Percentiles rank a stretch among this genome's conserved stretches.
These are phyloP conservation scores for Phrynocephalus versicolor DNA, from an alignment of 2,113 vertebrate species.

Conservation along the genomic window DNA sequence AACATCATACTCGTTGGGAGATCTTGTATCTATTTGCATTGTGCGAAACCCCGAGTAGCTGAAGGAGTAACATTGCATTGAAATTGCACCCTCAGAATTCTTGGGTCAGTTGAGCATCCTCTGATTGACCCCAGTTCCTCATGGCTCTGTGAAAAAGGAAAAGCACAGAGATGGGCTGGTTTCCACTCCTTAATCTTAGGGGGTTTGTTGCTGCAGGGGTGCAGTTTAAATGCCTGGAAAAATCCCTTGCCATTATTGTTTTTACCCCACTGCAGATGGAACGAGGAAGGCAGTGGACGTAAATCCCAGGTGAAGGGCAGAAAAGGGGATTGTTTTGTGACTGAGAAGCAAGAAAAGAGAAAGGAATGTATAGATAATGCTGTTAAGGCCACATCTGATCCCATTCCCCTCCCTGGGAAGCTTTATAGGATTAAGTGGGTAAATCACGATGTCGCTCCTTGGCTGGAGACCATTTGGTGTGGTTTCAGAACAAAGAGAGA, in stretches of 20 bases:
- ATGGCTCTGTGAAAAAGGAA: background rate
- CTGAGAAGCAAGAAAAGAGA: background rate
- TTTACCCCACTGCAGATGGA: background rate
- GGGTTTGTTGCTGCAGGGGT: background rate
- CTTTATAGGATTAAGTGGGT: conserved; percentile 10
- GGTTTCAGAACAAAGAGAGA: background rate
- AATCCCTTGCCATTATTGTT: background rate
- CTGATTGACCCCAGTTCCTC: background rate
- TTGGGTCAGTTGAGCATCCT: background rate
- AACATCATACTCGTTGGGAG: no score
- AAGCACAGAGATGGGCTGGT: no score
- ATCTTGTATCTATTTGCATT: no score
- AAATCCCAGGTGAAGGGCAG: background rate
- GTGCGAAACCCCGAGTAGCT: no score
- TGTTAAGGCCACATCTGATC: background rate
- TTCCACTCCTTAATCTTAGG: background rate
- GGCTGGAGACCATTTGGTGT: background rate
- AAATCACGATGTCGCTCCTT: background rate
- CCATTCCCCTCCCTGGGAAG: background rate
- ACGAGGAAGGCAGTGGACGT: background rate
- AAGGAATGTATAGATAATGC: conserved; percentile 4
- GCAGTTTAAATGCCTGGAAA: background rate
- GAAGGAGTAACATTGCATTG: no score
- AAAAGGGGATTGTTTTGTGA: conserved; percentile 1
- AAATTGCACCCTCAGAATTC: no score